Evolutionary conservation across 1,140 invertebrate species (phyloP).

Genomic region (Drosophila bocki): DNA sequence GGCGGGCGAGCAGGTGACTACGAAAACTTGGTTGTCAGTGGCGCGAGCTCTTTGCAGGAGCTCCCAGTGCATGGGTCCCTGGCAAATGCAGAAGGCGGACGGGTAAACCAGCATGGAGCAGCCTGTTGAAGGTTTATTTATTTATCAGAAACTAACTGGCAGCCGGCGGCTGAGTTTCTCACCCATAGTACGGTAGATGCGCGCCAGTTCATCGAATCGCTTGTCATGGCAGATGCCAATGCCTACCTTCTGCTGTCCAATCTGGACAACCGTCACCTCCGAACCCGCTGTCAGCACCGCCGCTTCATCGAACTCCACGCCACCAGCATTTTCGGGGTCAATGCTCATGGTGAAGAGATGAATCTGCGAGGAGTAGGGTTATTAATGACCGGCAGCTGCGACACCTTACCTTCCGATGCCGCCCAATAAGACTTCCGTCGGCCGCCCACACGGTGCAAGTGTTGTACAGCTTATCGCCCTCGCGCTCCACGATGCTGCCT

Average conservation of each 20-base stretch:
- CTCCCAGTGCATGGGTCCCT: slow-evolving; percentile 97
- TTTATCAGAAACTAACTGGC: too few species aligned
- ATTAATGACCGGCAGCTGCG: slow-evolving; percentile 3
- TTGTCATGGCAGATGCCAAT: slow-evolving; percentile 98
- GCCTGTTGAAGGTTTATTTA: slow-evolving; percentile 85
- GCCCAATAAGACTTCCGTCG: slow-evolving; percentile 90
- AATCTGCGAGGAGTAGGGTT: slow-evolving; percentile 84
- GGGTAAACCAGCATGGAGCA: slow-evolving; percentile 95
- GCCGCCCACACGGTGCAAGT: slow-evolving; percentile 95
- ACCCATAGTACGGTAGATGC: slow-evolving; percentile 90
- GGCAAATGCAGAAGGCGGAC: slow-evolving; percentile 98
- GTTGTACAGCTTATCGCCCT: slow-evolving; percentile 90
- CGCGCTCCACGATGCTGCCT: slow-evolving; percentile 94
- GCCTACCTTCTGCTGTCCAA: slow-evolving; percentile 91
- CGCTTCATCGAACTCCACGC: slow-evolving; percentile 96
- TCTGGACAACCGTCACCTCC: slow-evolving; percentile 90
- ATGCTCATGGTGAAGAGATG: slow-evolving; percentile 98
- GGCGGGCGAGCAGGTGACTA: slow-evolving; percentile 91
- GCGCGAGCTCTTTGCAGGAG: slow-evolving; percentile 92
- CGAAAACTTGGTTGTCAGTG: slow-evolving; percentile 94
- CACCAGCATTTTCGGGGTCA: slow-evolving; percentile 87
- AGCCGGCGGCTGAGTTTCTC: background rate
- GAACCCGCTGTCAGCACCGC: slow-evolving; percentile 92
- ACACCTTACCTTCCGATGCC: slow-evolving; percentile 89
- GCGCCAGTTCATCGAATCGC: slow-evolving; percentile 95